Evolutionary conservation across 2,888 invertebrate genomes (phyloP), one percentile per base, ranked within the genome.

Genomic region (Hypselothyrea guttata): DNA sequence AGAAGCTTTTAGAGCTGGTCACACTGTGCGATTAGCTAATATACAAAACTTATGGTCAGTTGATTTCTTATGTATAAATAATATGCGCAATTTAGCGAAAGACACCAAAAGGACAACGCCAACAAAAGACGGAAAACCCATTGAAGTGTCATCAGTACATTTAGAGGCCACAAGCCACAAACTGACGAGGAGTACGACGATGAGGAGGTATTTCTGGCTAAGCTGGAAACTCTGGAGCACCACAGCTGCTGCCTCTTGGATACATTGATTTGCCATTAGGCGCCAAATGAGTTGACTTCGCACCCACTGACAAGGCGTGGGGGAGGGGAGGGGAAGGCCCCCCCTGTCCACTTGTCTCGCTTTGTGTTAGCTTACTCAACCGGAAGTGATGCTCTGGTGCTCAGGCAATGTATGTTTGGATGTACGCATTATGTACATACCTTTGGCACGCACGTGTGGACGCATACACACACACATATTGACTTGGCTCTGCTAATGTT

Each of bases 21-120:
- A n/a, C 46, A 33, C 38, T 34, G n/a, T 30, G 40, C 69, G 75
- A 75, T 82, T 79, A 71, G 70, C 70, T 71, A 77, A 85, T 85
- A 84, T 62, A 69, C 74, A 73, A 66, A 81, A 83, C 81, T 83
- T 85, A 83, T 85, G 85, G 84, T 79, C 86, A 85, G 81, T 86
- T 86, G 84, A 75, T 67, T 83, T 68, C 73, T 71, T 69, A 79
- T 85, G 77, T 67, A 68, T 63, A 73, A 67, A 76, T 84, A 84
- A 86, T 84, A 75, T 70, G 84, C 56, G 67, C 55, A 75, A 85
- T 86, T 81, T 84, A 84, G 73, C 73, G 78, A 73, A 42, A 85
- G 73, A 44, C 34, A 47, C 28, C 37, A 15, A 11, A 51, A 51
- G 11, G 27, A 54, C 56, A 37, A 41, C 7, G 8, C 13, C 49